These are phyloP conservation scores for Trachymyrmex septentrionalis DNA, from an alignment of 1,140 invertebrate species.

Conservation along the genomic window DNA sequence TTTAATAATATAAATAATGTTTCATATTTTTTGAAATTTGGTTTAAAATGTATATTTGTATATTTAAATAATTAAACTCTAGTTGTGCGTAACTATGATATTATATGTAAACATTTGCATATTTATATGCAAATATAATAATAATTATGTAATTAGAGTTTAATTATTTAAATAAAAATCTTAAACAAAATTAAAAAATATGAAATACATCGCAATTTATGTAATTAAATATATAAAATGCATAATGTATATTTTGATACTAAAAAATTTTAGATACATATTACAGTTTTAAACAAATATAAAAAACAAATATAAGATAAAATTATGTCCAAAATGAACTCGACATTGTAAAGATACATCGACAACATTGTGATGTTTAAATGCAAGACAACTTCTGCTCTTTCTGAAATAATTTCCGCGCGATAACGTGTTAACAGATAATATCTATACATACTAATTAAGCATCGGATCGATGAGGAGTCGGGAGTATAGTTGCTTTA, in stretches of 20 bases:
- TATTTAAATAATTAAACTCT: neutral
- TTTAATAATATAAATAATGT: neutral
- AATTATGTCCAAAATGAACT: neutral
- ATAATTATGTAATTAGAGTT: neutral
- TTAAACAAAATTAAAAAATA: neutral
- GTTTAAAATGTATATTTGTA: neutral
- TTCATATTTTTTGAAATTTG: neutral
- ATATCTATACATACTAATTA: slow-evolving; percentile 41
- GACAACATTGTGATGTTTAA: slow-evolving; percentile 15
- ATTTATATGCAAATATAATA: neutral
- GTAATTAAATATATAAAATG: neutral
- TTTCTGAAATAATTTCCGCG: slow-evolving; percentile 24
- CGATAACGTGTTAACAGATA: slow-evolving; percentile 36
- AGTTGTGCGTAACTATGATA: neutral
- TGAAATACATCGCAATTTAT: neutral
- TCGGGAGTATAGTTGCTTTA: neutral
- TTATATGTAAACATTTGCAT: neutral
- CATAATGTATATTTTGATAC: neutral
- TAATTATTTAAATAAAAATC: slow-evolving; percentile 8
- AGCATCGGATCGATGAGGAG: slow-evolving; percentile 43
- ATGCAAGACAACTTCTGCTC: neutral
- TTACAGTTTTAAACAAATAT: neutral
- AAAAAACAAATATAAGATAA: slow-evolving; percentile 20
- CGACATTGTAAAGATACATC: no score
- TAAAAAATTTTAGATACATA: neutral